Conservation (phyloP, 2,113 vertebrate species). For the Chlamydotis undulata region DNA sequence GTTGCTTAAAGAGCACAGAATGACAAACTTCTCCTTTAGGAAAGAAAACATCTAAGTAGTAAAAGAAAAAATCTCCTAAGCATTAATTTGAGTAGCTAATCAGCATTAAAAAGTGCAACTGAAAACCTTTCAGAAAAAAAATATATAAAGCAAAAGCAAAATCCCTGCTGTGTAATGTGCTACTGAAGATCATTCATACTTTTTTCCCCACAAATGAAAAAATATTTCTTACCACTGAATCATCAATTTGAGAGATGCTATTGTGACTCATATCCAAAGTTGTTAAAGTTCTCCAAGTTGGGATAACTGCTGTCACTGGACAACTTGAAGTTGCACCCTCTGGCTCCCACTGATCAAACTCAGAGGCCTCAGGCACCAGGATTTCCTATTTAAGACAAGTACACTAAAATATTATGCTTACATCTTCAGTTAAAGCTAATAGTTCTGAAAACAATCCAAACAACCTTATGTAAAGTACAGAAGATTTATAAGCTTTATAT, state of each 20-base stretch:
- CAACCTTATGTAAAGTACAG: not conserved
- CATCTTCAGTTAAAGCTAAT: not conserved
- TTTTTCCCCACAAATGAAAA: not conserved
- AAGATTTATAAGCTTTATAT: slow-evolving; percentile 28
- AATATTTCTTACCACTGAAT: slow-evolving; percentile 87
- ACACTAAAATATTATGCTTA: not conserved
- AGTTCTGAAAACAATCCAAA: slow-evolving; percentile 35
- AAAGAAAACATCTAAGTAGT: not conserved
- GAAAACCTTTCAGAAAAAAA: not conserved
- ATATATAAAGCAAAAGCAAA: not conserved
- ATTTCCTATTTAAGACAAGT: slow-evolving; percentile 80
- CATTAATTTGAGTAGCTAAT: not conserved
- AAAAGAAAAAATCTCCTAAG: not conserved
- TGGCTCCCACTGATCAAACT: slow-evolving; percentile 94
- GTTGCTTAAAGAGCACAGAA: not conserved
- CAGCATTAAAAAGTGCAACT: not conserved
- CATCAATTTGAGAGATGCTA: slow-evolving; percentile 85
- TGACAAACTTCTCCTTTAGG: not conserved
- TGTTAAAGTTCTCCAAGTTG: slow-evolving; percentile 89
- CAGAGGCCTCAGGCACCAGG: slow-evolving; percentile 90
- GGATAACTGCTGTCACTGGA: slow-evolving; percentile 89
- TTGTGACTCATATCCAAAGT: slow-evolving; percentile 98
- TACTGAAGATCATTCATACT: not conserved
- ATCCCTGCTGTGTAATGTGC: not conserved
- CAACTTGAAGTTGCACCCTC: slow-evolving; percentile 81